These are phyloP conservation scores for Caenorhabditis sp. DNA, from an alignment of 2,888 invertebrate species.

Conservation along the genomic window DNA sequence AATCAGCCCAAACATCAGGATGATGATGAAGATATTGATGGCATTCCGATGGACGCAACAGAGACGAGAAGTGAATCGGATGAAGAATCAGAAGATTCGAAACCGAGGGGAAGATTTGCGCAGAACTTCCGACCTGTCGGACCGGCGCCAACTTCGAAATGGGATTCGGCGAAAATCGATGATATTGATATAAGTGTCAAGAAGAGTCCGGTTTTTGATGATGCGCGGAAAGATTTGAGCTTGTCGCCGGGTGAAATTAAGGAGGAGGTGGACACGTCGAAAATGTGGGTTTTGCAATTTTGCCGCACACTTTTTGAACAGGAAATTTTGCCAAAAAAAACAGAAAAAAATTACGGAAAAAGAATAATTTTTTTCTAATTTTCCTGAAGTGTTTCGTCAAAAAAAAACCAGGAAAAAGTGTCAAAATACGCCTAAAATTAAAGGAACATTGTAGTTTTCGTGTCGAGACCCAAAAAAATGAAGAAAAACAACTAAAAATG, in stretches of 20 bases:
- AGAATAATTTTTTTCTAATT: too few relatives aligned
- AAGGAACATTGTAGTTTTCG: too few relatives aligned
- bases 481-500: not conserved
- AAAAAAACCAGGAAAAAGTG: too few relatives aligned
- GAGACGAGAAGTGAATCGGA: not conserved
- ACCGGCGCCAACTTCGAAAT: slow-evolving; percentile 16
- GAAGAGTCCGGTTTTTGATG: not conserved
- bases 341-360: too few relatives aligned
- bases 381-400: too few relatives aligned
- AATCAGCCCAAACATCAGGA: too few relatives aligned
- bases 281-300: slow-evolving; percentile 1
- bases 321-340: not conserved
- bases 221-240: not conserved
- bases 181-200: slow-evolving; percentile 5
- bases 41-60: slow-evolving; percentile 34
- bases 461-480: too few relatives aligned
- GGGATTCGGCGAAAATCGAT: slow-evolving; percentile 30
- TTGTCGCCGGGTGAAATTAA: slow-evolving; percentile 13
- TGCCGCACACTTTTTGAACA: not conserved
- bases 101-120: not conserved
- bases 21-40: slow-evolving; percentile 53
- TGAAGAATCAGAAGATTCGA: not conserved
- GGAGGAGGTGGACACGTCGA: not conserved
- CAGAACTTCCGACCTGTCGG: slow-evolving; percentile 8
- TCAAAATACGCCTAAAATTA: too few relatives aligned